Evolutionary conservation across 2,113 vertebrate genomes (phyloP).

Genomic region (Spheniscus mendiculus): DNA sequence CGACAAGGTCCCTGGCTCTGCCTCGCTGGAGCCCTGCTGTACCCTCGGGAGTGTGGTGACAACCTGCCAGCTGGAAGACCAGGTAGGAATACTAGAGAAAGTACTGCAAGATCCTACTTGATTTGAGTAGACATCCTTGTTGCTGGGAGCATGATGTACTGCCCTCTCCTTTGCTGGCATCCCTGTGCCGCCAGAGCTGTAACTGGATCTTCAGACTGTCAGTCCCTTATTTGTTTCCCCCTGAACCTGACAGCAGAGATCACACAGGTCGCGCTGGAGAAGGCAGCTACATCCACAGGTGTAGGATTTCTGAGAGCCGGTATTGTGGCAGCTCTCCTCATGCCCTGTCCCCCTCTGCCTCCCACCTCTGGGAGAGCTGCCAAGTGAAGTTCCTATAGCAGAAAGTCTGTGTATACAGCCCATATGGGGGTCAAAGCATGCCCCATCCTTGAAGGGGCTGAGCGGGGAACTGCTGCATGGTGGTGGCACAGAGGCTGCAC

Average conservation of each 20-base stretch:
- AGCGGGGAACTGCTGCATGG: background rate
- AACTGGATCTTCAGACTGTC: background rate
- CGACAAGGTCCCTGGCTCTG: background rate
- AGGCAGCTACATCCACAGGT: background rate
- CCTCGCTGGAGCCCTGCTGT: background rate
- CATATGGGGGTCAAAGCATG: background rate
- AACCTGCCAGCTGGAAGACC: background rate
- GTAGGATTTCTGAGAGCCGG: background rate
- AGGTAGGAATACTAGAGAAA: background rate
- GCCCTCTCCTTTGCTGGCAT: background rate
- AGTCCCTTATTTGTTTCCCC: background rate
- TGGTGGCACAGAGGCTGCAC: background rate
- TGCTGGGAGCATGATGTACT: background rate
- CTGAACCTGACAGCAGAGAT: background rate
- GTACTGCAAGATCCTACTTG: background rate
- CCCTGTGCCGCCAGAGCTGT: background rate
- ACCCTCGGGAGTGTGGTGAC: background rate
- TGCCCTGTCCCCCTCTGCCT: background rate
- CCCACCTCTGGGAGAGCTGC: background rate
- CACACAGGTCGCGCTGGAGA: background rate
- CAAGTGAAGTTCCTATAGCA: background rate
- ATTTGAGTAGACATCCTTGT: background rate
- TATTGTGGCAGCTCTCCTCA: background rate
- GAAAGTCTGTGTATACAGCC: background rate
- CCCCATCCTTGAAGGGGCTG: background rate